Evolutionary conservation across 2,888 invertebrate genomes (phyloP), one percentile per base, ranked within the genome.

Genomic region (Hymenopus coronatus): DNA sequence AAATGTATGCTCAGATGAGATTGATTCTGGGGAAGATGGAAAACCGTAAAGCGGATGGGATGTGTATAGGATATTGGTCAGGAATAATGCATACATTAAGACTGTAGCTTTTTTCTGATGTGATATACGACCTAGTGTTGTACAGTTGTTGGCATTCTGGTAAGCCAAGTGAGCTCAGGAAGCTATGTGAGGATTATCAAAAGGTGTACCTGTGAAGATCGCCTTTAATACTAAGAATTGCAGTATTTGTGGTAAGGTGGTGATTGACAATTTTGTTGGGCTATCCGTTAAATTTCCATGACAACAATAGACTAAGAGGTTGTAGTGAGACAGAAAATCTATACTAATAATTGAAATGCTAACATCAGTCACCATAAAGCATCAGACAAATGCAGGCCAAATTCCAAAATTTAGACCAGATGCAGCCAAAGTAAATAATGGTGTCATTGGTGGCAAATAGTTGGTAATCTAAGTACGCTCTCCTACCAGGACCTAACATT

Each of bases 241-340:
- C 15, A 28, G 87, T 25, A 30, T 15, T n/a, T 20, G 3, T n/a
- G 8, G 88, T 25, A 12, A 14, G 15, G 30, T 33, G 14, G 82
- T 83, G 1, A 70, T n/a, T 15, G 88, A 28, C 14, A 90, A 46
- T 7, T 28, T 54, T 1, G 91, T 91, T 40, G 30, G 2, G 4
- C 85, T n/a, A 27, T 91, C 91, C 0, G 92, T 82, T 0, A 93
- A 81, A 0, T 91, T 90, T 12, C 90, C 87, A 25, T 92, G 91
- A 6, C 90, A 88, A 1, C 91, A 70, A 87, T 92, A 92, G 3
- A 92, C 92, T 1, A 93, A 89, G 93, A 90, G n/a, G 91, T 91
- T 30, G 30, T 4, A 30, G 30, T 87, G 91, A 92, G 84, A 84
- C n/a, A 93, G 89, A 88, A 93, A 92, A 90, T 92, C 92, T 1